Evolutionary conservation across 2,888 invertebrate species (phyloP).

Genomic region (Callosobruchus maculatus): DNA sequence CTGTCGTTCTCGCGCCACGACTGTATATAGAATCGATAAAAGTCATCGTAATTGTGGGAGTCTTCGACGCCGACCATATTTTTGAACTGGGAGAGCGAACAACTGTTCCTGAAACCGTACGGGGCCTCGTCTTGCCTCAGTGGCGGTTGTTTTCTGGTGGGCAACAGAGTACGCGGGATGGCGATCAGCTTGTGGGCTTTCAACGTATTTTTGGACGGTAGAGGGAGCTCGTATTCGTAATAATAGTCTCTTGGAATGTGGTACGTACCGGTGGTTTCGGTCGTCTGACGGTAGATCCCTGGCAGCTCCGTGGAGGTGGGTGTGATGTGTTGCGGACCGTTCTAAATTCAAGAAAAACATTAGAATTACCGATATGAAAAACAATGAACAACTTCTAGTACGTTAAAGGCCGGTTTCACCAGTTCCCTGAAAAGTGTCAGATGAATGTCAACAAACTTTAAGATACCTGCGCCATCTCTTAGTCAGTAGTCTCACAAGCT

Average conservation of each 20-base stretch:
- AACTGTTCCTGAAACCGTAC: constrained; percentile 34
- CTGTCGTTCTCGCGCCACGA: constrained; percentile 3
- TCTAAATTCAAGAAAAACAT: too few relatives aligned
- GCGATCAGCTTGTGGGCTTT: constrained; percentile 42
- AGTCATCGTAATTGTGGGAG: constrained; percentile 7
- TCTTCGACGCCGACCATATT: constrained; percentile 9
- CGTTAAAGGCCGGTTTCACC: too few relatives aligned
- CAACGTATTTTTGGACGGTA: constrained; percentile 46
- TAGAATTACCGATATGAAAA: too few relatives aligned
- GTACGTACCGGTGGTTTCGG: constrained; percentile 49
- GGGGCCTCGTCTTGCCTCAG: constrained; percentile 19
- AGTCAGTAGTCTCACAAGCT: too few relatives aligned
- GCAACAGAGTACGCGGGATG: constrained; percentile 31
- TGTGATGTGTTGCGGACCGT: constrained; percentile 42
- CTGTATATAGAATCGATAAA: constrained; percentile 8
- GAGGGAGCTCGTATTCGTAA: constrained; percentile 41
- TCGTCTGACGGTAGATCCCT: constrained; percentile 47
- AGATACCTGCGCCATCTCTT: too few relatives aligned
- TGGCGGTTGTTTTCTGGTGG: constrained; percentile 21
- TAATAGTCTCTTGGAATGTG: constrained; percentile 44
- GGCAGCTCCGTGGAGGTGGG: constrained; percentile 34
- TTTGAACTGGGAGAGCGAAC: constrained; percentile 37
- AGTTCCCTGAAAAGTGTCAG: too few relatives aligned
- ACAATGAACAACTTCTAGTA: too few relatives aligned
- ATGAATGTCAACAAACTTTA: too few relatives aligned